Evolutionary conservation across 2,113 vertebrate species (phyloP).

Genomic region (Microtus oregoni): DNA sequence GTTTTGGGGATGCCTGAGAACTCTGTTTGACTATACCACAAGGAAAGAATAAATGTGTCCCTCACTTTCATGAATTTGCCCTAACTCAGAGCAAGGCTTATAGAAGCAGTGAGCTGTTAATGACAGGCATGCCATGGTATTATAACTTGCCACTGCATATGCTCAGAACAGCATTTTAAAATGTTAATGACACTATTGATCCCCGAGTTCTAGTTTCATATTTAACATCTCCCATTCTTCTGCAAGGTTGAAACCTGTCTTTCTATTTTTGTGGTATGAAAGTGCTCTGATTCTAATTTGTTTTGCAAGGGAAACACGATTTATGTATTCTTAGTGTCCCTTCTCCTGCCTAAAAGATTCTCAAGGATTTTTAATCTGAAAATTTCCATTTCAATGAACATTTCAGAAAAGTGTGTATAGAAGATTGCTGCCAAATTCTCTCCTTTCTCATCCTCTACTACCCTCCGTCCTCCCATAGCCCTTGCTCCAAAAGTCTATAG

Average conservation of each 20-base stretch:
- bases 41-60: neutral
- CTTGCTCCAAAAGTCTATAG: neutral
- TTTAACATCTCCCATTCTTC: slow-evolving; percentile 52
- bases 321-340: slow-evolving; percentile 40
- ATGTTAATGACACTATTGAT: slow-evolving; percentile 70
- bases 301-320: slow-evolving; percentile 48
- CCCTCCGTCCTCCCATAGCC: neutral
- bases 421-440: neutral
- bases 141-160: slow-evolving; percentile 47
- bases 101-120: slow-evolving; percentile 41
- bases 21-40: neutral
- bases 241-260: slow-evolving; percentile 43
- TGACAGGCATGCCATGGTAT: neutral
- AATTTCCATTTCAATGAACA: slow-evolving; percentile 62
- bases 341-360: slow-evolving; percentile 42
- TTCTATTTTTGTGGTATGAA: slow-evolving; percentile 52
- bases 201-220: slow-evolving; percentile 51
- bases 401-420: neutral
- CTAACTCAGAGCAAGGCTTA: neutral
- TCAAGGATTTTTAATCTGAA: slow-evolving; percentile 46
- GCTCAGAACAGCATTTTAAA: slow-evolving; percentile 53
- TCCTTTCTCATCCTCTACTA: neutral
- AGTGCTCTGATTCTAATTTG: slow-evolving; percentile 55
- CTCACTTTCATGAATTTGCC: neutral
- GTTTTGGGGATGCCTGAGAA: neutral